Evolutionary conservation across 2,797 vertebrate genomes (phyloP).

Genomic region (Tolypeutes matacus): DNA sequence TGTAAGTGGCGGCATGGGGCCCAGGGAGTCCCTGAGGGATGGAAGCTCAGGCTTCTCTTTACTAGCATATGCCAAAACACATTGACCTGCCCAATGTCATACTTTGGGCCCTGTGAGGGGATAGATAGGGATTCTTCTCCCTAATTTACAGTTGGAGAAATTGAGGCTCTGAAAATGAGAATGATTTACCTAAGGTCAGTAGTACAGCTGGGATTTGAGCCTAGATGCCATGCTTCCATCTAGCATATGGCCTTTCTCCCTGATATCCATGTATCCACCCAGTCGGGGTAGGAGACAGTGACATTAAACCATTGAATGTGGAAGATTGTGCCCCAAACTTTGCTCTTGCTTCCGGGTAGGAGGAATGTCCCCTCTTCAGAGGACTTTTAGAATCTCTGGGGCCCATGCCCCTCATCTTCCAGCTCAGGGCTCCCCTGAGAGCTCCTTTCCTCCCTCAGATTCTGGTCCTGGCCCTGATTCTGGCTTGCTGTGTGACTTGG

Average conservation of each 20-base stretch:
- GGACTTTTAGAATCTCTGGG: neutral
- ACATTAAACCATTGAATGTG: neutral
- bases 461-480: constrained; percentile 61
- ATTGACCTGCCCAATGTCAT: neutral
- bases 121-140: neutral
- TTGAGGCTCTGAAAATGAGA: constrained; percentile 61
- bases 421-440: constrained; percentile 60
- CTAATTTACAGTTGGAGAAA: constrained; percentile 25
- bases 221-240: neutral
- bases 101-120: neutral
- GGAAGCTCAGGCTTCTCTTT: neutral
- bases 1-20: neutral
- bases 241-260: neutral
- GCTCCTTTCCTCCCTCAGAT: constrained; percentile 69
- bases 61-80: neutral
- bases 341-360: neutral
- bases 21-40: neutral
- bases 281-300: neutral
- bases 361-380: neutral
- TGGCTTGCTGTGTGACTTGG: constrained; percentile 61
- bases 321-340: neutral
- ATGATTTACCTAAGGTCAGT: constrained; percentile 54
- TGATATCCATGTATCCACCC: neutral
- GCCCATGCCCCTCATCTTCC: neutral
- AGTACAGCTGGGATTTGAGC: neutral